Conservation (phyloP, 2,797 vertebrate species). For the Enoplosus armatus region DNA sequence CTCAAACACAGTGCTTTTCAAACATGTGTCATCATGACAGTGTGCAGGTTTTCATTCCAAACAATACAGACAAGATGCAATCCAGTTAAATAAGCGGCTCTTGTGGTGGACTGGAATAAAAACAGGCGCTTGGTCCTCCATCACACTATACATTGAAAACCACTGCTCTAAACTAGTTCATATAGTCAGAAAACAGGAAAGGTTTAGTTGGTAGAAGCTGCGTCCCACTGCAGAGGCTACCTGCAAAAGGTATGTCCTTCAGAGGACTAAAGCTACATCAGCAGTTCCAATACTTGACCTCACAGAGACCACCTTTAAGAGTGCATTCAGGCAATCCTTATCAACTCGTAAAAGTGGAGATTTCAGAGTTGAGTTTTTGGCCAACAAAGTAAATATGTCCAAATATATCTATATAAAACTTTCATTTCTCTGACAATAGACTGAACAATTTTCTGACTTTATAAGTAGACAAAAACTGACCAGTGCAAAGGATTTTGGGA, state of each 20-base stretch:
- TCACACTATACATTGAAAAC: slow-evolving; percentile 12
- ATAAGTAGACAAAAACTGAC: slow-evolving; percentile 2
- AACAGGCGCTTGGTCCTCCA: slow-evolving; percentile 2
- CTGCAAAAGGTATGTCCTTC: slow-evolving; percentile 19
- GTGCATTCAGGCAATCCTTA: not conserved
- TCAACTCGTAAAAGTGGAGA: slow-evolving; percentile 1
- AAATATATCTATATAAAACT: slow-evolving; percentile 12
- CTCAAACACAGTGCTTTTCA: slow-evolving; percentile 18
- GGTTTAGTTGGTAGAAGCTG: slow-evolving; percentile 5
- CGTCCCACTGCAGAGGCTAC: slow-evolving; percentile 44
- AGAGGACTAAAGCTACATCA: slow-evolving; percentile 17
- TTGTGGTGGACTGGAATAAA: slow-evolving; percentile 4
- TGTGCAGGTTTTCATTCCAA: slow-evolving; percentile 18
- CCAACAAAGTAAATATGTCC: not conserved
- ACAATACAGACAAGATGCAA: slow-evolving; percentile 5
- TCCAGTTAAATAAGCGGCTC: not conserved
- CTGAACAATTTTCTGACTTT: not conserved
- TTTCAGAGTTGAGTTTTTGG: not conserved
- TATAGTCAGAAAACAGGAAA: slow-evolving; percentile 7
- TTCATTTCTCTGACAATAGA: not conserved
- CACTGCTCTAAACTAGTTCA: slow-evolving; percentile 10
- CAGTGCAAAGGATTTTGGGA: not conserved
- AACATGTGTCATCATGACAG: slow-evolving; percentile 14
- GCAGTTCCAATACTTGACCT: slow-evolving; percentile 30
- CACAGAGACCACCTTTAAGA: slow-evolving; percentile 54